Base-by-base conservation (phyloP, 2,113 vertebrate genomes). In the Siphamia tubifer region DNA sequence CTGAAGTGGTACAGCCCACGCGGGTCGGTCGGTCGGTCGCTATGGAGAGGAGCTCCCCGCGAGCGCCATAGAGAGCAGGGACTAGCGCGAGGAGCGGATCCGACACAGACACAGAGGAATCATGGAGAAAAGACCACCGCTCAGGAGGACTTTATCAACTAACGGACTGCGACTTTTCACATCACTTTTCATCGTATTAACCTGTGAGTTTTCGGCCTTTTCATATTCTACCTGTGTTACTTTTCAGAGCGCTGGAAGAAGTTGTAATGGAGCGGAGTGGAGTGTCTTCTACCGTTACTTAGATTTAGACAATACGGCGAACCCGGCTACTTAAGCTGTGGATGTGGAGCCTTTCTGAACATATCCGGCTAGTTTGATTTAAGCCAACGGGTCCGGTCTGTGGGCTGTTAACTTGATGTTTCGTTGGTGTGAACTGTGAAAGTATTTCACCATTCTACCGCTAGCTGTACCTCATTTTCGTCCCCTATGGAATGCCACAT, bases 61-160 rank as follows among this genome's bases (percentile, higher is more conserved):
- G 47, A 79, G 79, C 74, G 47, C 10, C 66, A 30, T 20, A 71
- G 48, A 11, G 39, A 51, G 49, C 47, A 63, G 73, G 44, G 52
- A 27, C 15, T 17, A 63, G 45, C 8, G 25, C 16, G 58, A 72
- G 40, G 38, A 65, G 70, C 51, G 35, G 44, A 76, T 1, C 36
- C 5, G 40, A 60, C 30, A 28, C 68, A 47, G 0, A 66, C 40
- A 44, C 5, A 43, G 39, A 17, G 65, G 72, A 82, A 77, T 30
- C 87, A 93, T 93, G 92, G 91, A 89, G 76, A 63, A 56, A 40
- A 62, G 72, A 84, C 15, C 69, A 15, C 39, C 54, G 24, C 68
- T 36, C 36, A 28, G 61, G 66, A 72, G 74, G 82, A 84, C 32
- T 56, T 34, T 68, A 15, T 28, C 77, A 21, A 28, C 20, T 10